A percentile compares a stretch with the other conserved stretches of the same genome.
phyloP scores from a whole-genome alignment of 2,797 vertebrate species.

The Coccyzus lansbergi region DNA sequence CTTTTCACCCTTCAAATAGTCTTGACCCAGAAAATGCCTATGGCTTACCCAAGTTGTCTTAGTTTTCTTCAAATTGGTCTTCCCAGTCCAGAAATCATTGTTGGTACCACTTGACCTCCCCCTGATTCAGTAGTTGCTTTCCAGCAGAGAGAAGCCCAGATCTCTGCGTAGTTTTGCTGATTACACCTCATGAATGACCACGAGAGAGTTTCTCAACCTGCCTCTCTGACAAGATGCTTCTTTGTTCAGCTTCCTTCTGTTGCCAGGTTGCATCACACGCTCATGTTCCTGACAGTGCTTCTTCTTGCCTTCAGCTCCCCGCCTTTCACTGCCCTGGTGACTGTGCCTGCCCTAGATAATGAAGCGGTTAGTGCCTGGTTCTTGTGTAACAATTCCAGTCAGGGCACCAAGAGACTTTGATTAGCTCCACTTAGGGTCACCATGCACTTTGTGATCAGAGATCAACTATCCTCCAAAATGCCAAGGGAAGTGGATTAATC shows the following conservation, averaged over 20 bases:
- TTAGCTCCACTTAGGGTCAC: background rate
- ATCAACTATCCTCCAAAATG: background rate
- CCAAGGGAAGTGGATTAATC: background rate
- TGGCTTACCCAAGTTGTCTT: background rate
- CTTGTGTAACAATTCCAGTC: background rate
- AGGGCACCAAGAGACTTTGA: background rate
- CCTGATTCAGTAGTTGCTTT: background rate
- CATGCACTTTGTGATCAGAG: background rate
- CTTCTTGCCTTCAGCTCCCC: background rate
- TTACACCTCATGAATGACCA: background rate
- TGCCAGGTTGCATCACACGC: fast-evolving
- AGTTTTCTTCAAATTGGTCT: background rate
- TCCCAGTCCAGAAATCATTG: background rate
- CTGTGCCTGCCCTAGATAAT: background rate
- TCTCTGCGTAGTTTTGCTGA: background rate
- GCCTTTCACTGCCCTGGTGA: slow-evolving; percentile 1
- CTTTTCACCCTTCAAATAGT: background rate
- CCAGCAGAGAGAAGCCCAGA: background rate
- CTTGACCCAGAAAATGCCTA: background rate
- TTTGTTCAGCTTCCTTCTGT: background rate
- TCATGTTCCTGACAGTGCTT: background rate
- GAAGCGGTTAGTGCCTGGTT: background rate
- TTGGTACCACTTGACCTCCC: background rate
- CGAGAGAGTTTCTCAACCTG: background rate
- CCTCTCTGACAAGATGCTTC: background rate